Evolutionary conservation across 2,797 vertebrate species (phyloP).

Genomic region (Manis javanica): DNA sequence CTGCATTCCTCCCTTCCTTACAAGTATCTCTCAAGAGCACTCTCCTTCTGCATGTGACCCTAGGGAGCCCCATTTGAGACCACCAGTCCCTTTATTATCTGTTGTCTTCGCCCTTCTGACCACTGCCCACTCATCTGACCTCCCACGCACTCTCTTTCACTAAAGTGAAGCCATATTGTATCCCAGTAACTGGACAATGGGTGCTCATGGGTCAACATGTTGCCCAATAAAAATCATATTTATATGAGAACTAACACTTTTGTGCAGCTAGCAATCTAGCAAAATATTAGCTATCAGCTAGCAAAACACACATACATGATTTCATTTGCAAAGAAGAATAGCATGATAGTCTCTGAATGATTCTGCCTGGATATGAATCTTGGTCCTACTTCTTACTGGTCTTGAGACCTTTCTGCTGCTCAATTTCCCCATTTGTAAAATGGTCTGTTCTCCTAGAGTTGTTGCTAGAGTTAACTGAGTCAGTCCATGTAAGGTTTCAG

Average conservation of each 20-base stretch:
- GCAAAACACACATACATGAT: background rate
- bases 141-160: background rate
- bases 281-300: no score
- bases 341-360: background rate
- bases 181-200: background rate
- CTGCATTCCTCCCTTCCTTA: background rate
- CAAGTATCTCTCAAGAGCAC: background rate
- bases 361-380: conserved; percentile 14
- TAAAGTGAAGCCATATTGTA: background rate
- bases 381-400: background rate
- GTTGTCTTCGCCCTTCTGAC: background rate
- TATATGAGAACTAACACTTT: background rate
- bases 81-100: background rate
- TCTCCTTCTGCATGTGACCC: background rate
- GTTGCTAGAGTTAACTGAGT: background rate
- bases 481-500: background rate
- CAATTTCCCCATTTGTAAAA: background rate
- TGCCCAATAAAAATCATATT: background rate
- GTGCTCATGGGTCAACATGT: background rate
- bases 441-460: background rate
- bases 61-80: background rate
- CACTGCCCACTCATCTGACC: background rate
- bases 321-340: background rate
- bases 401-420: background rate
- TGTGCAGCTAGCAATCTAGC: background rate